Conservation (phyloP, 2,113 vertebrate genomes). For the Gasterosteus nipponicus region DNA sequence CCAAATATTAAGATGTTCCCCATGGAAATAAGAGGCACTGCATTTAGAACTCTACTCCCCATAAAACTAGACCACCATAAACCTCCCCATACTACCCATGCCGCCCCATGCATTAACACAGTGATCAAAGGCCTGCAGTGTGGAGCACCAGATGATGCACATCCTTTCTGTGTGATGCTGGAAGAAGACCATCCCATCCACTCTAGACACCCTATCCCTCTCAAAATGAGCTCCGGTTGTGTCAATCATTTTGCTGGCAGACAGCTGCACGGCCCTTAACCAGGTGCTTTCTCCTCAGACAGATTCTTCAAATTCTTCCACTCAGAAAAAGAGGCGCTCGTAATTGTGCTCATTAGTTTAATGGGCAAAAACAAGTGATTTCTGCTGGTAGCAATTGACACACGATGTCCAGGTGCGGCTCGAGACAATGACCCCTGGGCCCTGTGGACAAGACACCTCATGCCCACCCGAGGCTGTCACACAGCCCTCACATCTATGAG, state of each 20-base stretch:
- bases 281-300: constrained; percentile 75
- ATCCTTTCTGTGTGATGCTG: not conserved
- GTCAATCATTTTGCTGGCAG: constrained; percentile 48
- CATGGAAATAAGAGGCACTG: constrained; percentile 59
- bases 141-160: not conserved
- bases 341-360: constrained; percentile 76
- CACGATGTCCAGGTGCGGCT: constrained; percentile 68
- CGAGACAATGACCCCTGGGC: constrained; percentile 42
- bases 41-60: constrained; percentile 21
- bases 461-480: constrained; percentile 31
- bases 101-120: not conserved
- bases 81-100: constrained; percentile 28
- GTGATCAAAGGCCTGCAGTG: not conserved
- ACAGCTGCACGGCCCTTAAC: constrained; percentile 63
- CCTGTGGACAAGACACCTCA: constrained; percentile 54
- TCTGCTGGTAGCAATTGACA: constrained; percentile 40
- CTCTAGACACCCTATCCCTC: constrained; percentile 5
- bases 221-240: constrained; percentile 19
- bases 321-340: constrained; percentile 51
- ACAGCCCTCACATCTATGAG: constrained; percentile 15
- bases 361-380: constrained; percentile 54
- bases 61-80: constrained; percentile 60
- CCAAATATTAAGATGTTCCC: constrained; percentile 37
- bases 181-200: not conserved
- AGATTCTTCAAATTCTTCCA: constrained; percentile 74